Conservation (phyloP, 2,797 vertebrate genomes). For the Gymnodraco acuticeps region DNA sequence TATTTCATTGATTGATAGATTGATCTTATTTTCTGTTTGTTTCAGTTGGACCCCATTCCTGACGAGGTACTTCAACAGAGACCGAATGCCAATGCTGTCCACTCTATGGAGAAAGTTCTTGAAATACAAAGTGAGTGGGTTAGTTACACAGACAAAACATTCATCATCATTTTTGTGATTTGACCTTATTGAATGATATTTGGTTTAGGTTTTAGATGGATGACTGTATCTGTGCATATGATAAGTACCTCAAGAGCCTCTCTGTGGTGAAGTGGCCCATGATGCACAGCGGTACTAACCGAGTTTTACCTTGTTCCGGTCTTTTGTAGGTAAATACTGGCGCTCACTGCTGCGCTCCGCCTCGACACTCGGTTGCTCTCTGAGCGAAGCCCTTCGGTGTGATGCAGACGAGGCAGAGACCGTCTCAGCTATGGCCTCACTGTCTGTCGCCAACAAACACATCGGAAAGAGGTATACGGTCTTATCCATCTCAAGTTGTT, state of each 20-base stretch:
- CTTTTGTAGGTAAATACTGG: slow-evolving; percentile 93
- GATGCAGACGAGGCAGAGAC: slow-evolving; percentile 96
- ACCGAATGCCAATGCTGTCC: slow-evolving; percentile 92
- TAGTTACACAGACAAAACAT: neutral
- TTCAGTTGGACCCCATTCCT: slow-evolving; percentile 92
- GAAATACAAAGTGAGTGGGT: slow-evolving; percentile 92
- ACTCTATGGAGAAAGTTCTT: slow-evolving; percentile 95
- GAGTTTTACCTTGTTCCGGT: neutral
- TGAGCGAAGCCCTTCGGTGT: slow-evolving; percentile 91
- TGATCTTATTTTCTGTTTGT: slow-evolving; percentile 28
- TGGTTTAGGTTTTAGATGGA: neutral
- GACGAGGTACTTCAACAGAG: slow-evolving; percentile 93
- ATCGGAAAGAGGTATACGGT: slow-evolving; percentile 89
- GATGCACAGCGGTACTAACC: neutral
- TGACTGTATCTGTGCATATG: neutral
- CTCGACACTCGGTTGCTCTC: slow-evolving; percentile 89
- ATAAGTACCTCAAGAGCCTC: neutral
- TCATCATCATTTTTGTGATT: neutral
- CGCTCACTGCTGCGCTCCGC: slow-evolving; percentile 88
- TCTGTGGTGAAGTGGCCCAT: neutral
- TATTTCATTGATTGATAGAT: neutral
- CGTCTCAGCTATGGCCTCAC: slow-evolving; percentile 95
- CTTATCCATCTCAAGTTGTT: neutral
- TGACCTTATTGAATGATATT: neutral
- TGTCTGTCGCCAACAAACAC: slow-evolving; percentile 94